These are phyloP conservation scores for Telmatochromis brachygnathus DNA, from an alignment of 2,113 vertebrate genomes.

Conservation along the genomic window DNA sequence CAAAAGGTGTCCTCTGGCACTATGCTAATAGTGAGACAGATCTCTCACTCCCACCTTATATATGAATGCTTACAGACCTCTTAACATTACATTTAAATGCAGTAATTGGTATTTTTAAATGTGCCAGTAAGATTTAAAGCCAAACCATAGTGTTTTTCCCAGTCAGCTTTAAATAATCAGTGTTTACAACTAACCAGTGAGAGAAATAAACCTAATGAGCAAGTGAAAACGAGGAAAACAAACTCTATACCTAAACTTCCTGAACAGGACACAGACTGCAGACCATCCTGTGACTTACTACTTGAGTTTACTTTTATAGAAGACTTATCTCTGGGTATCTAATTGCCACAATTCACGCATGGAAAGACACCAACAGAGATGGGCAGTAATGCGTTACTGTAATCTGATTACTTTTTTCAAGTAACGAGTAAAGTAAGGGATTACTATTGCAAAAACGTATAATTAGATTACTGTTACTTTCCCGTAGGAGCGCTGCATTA, in stretches of 20 bases:
- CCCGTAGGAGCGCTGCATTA: no score
- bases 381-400: no score
- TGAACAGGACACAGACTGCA: neutral
- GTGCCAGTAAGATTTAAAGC: neutral
- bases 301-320: neutral
- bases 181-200: neutral
- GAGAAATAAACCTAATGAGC: neutral
- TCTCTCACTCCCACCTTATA: neutral
- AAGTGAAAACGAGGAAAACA: neutral
- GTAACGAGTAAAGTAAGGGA: no score
- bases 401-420: no score
- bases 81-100: neutral
- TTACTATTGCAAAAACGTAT: no score
- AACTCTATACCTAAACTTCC: neutral
- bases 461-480: no score
- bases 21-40: neutral
- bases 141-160: neutral
- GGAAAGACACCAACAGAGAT: neutral
- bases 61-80: neutral
- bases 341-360: neutral
- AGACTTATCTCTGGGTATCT: neutral
- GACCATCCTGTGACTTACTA: neutral
- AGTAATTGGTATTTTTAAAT: neutral
- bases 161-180: neutral
- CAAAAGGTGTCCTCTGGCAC: neutral